Conservation (phyloP, 2,113 vertebrate genomes). For the Paraplagusia blochii region DNA sequence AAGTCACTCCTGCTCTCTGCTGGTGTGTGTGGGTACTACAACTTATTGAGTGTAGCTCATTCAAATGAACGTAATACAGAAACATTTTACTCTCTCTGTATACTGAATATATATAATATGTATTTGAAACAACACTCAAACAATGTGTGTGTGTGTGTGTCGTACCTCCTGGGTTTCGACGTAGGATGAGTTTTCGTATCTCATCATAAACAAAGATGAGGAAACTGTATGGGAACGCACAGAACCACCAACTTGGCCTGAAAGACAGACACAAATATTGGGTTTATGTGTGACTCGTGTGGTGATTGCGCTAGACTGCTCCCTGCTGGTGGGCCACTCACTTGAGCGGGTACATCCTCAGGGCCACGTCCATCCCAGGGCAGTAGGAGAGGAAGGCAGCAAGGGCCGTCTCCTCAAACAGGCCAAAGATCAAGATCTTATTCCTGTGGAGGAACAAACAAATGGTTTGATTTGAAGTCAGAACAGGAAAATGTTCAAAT, state of each 20-base stretch:
- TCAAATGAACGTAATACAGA: too few species aligned
- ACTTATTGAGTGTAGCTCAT: too few species aligned
- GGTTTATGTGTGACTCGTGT: too few species aligned
- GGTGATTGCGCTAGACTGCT: neutral
- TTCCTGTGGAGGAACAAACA: conserved; percentile 59
- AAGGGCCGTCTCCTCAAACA: conserved; percentile 77
- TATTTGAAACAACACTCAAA: neutral
- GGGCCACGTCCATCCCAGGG: conserved; percentile 77
- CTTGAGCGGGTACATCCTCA: conserved; percentile 80
- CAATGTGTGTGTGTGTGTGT: neutral
- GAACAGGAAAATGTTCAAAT: neutral
- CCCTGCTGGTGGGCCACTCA: conserved; percentile 37
- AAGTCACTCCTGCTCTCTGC: too few species aligned
- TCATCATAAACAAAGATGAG: conserved; percentile 94
- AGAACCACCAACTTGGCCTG: conserved; percentile 95
- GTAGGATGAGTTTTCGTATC: conserved; percentile 89
- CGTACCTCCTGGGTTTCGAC: conserved; percentile 88
- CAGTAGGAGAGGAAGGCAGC: conserved; percentile 78
- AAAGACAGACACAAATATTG: conserved; percentile 3
- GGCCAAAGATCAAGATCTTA: conserved; percentile 79
- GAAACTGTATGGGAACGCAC: conserved; percentile 93
- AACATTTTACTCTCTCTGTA: too few species aligned
- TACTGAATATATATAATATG: too few species aligned
- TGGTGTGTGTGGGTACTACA: too few species aligned
- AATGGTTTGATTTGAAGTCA: too few species aligned